Evolutionary conservation across 37 sponge, comb jelly and placozoan genomes (phyloP).

Genomic region (Halichondria panicea): DNA sequence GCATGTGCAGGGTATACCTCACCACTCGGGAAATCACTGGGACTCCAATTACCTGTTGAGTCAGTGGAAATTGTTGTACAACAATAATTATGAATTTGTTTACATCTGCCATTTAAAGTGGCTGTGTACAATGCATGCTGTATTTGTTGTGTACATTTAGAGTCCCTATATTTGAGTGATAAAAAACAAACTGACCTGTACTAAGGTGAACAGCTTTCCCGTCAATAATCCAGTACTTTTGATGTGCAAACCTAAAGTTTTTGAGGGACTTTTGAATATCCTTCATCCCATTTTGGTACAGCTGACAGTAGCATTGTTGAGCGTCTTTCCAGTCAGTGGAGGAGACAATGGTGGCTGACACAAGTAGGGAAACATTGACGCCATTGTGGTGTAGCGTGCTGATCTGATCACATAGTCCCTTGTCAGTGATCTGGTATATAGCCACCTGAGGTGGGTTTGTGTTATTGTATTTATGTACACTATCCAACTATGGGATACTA

Average conservation of each 20-base stretch:
- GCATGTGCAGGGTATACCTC: conserved; percentile 33
- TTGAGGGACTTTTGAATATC: conserved; percentile 54
- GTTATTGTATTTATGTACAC: neutral
- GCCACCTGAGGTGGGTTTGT: conserved; percentile 13
- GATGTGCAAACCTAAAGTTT: conserved; percentile 67
- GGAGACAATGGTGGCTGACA: conserved; percentile 59
- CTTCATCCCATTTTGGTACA: conserved; percentile 64
- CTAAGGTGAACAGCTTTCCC: conserved; percentile 77
- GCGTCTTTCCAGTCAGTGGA: conserved; percentile 55
- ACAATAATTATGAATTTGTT: neutral
- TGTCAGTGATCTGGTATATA: conserved; percentile 74
- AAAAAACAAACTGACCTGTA: conserved; percentile 69
- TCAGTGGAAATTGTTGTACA: neutral
- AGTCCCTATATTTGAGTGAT: no score
- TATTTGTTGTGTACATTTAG: no score
- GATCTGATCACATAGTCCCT: conserved; percentile 47
- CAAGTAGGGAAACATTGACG: conserved; percentile 64
- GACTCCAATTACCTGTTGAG: conserved; percentile 86
- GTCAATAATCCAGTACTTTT: conserved; percentile 90
- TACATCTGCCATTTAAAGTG: neutral
- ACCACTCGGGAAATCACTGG: conserved; percentile 75
- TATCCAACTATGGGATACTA: no score
- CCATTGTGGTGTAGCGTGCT: conserved; percentile 54
- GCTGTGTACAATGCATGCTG: no score
- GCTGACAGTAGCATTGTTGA: conserved; percentile 70